Percentiles rank a stretch among this genome's conserved stretches.
Evolutionary conservation across 1,140 invertebrate species (phyloP).

Genomic region (Anoplolepis gracilipes): DNA sequence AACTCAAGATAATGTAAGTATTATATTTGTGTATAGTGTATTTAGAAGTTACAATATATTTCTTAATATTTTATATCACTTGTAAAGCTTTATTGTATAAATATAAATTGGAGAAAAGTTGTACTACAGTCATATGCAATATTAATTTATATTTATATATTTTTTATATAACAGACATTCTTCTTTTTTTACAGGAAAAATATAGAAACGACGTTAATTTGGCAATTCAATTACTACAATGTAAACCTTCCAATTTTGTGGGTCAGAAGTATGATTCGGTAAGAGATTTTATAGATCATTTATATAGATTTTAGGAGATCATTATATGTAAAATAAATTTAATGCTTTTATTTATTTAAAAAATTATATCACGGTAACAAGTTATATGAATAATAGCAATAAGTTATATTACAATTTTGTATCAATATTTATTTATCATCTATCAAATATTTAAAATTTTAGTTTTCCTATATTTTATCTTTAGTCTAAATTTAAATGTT

Average conservation of each 20-base stretch:
- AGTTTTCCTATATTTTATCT: conserved; percentile 23
- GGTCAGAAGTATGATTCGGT: conserved; percentile 96
- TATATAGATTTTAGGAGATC: too few relatives aligned
- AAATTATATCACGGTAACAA: neutral
- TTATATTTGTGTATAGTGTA: neutral
- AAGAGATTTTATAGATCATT: too few relatives aligned
- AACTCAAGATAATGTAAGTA: conserved; percentile 96
- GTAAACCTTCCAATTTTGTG: conserved; percentile 97
- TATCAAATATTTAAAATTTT: neutral
- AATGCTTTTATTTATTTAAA: neutral
- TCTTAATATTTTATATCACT: neutral
- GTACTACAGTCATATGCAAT: neutral
- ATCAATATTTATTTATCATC: neutral
- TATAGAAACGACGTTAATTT: conserved; percentile 97
- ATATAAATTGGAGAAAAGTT: neutral
- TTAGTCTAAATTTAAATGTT: neutral
- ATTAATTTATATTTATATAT: conserved; percentile 3
- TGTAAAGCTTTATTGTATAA: neutral
- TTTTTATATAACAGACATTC: neutral
- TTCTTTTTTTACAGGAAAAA: conserved; percentile 90
- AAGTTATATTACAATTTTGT: neutral
- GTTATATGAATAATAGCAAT: neutral
- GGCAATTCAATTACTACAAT: conserved; percentile 97
- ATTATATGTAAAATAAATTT: neutral
- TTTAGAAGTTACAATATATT: neutral